Evolutionary conservation across 35 echinoderm and acorn worm genomes (phyloP).

Genomic region (Anneissia japonica): DNA sequence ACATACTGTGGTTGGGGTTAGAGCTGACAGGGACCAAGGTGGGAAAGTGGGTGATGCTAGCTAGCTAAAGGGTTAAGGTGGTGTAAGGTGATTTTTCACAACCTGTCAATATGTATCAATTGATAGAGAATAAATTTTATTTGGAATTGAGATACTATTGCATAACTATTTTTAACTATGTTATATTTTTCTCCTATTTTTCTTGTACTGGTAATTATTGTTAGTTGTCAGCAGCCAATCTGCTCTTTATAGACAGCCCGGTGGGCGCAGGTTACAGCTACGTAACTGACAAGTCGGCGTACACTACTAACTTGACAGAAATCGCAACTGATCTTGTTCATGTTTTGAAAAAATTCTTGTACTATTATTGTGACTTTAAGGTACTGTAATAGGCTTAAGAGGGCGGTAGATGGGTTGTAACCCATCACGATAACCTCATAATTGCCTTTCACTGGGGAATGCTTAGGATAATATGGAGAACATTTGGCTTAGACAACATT

Average conservation of each 20-base stretch:
- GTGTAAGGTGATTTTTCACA: too few species aligned
- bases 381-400: constrained; percentile 33
- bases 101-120: too few species aligned
- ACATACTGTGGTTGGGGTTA: too few species aligned
- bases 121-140: too few species aligned
- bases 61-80: too few species aligned
- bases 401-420: not conserved
- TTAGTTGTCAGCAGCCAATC: constrained; percentile 61
- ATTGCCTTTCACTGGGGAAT: constrained; percentile 1
- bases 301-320: constrained; percentile 56
- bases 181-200: too few species aligned
- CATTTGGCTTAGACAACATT: too few species aligned
- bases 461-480: too few species aligned
- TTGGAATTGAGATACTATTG: too few species aligned
- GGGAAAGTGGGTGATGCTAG: too few species aligned
- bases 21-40: too few species aligned
- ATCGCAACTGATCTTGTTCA: constrained; percentile 81
- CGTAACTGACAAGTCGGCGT: constrained; percentile 40
- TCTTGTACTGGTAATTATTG: not conserved
- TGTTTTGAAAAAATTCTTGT: constrained; percentile 61
- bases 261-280: constrained; percentile 96
- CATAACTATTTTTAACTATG: too few species aligned
- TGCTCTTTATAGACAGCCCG: constrained; percentile 93
- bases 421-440: not conserved
- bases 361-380: constrained; percentile 71